Conservation (phyloP, 2,888 invertebrate species). For the Drosophila mayaguana region DNA sequence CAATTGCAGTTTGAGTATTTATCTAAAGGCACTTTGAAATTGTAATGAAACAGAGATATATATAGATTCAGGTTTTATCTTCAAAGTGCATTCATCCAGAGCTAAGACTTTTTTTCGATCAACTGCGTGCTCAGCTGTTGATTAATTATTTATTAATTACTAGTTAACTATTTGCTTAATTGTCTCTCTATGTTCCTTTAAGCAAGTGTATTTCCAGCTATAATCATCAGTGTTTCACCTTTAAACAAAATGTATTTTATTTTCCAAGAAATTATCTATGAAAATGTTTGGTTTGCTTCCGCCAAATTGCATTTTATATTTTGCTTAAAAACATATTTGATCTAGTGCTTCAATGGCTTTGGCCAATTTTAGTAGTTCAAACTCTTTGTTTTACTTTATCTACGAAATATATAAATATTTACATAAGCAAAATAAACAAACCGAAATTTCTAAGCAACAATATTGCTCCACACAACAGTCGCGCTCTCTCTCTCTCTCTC, state of each 20-base stretch:
- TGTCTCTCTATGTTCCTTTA: no score
- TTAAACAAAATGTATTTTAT: background rate
- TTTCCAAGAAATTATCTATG: background rate
- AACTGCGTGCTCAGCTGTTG: no score
- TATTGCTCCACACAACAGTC: slow-evolving; percentile 9
- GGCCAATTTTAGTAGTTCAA: background rate
- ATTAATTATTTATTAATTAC: no score
- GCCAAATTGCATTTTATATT: background rate
- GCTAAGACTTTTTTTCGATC: no score
- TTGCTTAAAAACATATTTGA: background rate
- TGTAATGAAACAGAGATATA: no score
- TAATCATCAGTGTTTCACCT: no score
- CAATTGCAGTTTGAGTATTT: background rate
- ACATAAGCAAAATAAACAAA: slow-evolving; percentile 42
- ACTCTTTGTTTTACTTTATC: slow-evolving; percentile 9
- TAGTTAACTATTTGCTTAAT: no score
- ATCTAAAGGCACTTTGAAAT: no score
- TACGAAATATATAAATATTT: slow-evolving; percentile 39
- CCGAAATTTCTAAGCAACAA: slow-evolving; percentile 38
- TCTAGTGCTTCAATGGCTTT: background rate
- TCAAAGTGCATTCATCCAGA: no score
- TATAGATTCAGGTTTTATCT: no score
- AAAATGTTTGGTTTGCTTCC: background rate
- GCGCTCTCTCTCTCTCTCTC: background rate
- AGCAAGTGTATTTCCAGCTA: no score